phyloP scores from a whole-genome alignment of 2,113 vertebrate species.

The Eolophus roseicapilla region DNA sequence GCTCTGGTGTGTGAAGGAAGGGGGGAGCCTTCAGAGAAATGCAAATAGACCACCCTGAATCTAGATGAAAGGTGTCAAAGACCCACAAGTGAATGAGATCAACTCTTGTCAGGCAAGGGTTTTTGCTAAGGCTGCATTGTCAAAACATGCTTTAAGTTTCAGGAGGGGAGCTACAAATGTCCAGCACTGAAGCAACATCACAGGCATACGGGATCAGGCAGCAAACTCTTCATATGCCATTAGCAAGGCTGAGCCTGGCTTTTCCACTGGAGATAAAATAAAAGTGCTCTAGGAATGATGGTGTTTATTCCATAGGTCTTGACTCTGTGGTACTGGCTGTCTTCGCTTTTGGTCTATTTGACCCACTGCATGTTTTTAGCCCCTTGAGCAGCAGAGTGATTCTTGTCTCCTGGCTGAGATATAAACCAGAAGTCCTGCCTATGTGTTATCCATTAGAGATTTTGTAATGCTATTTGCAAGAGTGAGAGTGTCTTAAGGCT shows the following conservation, averaged over 20 bases:
- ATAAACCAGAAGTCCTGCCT: background rate
- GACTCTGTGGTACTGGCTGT: background rate
- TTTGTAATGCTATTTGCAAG: background rate
- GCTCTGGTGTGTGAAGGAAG: background rate
- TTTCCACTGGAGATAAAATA: background rate
- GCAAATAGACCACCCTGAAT: background rate
- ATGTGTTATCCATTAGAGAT: background rate
- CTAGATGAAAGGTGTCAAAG: background rate
- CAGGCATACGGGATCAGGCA: background rate
- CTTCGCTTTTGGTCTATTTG: background rate
- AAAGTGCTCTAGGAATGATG: background rate
- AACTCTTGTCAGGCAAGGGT: background rate
- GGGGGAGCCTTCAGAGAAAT: background rate
- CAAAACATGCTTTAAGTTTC: background rate
- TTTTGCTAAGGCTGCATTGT: background rate
- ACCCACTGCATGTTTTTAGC: background rate
- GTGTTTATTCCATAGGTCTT: background rate
- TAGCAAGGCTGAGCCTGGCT: background rate
- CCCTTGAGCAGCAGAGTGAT: background rate
- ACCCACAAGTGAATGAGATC: background rate
- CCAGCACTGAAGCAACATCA: background rate
- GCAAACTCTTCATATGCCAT: background rate
- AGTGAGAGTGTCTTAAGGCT: background rate
- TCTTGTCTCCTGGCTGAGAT: slow-evolving; percentile 7
- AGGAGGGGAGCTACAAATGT: background rate